Evolutionary conservation across 1,140 invertebrate genomes (phyloP).

Genomic region (Drosophila ambigua): DNA sequence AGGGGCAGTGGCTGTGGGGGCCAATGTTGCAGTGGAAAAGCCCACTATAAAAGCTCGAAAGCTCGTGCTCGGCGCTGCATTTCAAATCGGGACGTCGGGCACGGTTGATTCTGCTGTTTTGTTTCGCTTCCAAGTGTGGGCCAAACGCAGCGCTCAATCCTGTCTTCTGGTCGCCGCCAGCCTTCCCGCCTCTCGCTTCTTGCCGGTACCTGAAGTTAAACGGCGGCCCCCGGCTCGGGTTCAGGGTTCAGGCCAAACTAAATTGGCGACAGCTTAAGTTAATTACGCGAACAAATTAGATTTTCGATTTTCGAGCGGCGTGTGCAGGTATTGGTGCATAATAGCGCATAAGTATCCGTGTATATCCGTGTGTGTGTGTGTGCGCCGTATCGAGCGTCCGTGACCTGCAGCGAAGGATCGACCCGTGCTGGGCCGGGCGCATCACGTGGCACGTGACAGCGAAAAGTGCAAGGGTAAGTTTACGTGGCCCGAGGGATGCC

Average conservation of each 20-base stretch:
- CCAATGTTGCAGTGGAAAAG: slow-evolving; percentile 19
- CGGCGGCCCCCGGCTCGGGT: slow-evolving; percentile 6
- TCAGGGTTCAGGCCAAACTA: neutral
- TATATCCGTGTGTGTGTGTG: slow-evolving; percentile 3
- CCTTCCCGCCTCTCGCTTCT: neutral
- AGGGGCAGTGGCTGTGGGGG: slow-evolving; percentile 11
- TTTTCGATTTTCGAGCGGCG: slow-evolving; percentile 33
- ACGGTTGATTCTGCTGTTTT: slow-evolving; percentile 3
- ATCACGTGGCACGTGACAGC: slow-evolving; percentile 50
- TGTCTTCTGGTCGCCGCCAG: neutral
- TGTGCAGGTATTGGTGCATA: slow-evolving; percentile 34
- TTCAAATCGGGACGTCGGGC: slow-evolving; percentile 46
- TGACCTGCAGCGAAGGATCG: slow-evolving; percentile 67
- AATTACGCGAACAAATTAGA: slow-evolving; percentile 34
- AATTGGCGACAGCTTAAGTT: slow-evolving; percentile 4
- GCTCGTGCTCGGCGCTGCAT: slow-evolving; percentile 54
- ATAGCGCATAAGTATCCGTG: slow-evolving; percentile 33
- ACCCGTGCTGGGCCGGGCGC: slow-evolving; percentile 32
- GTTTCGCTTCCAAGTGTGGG: no score
- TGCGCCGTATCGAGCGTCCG: slow-evolving; percentile 30
- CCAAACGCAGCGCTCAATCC: slow-evolving; percentile 3
- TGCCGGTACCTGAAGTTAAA: neutral
- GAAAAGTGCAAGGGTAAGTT: slow-evolving; percentile 46
- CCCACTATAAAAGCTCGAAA: slow-evolving; percentile 35
- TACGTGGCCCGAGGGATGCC: slow-evolving; percentile 34